Conservation (phyloP, 2,888 invertebrate genomes). For the Capitulum mitella region DNA sequence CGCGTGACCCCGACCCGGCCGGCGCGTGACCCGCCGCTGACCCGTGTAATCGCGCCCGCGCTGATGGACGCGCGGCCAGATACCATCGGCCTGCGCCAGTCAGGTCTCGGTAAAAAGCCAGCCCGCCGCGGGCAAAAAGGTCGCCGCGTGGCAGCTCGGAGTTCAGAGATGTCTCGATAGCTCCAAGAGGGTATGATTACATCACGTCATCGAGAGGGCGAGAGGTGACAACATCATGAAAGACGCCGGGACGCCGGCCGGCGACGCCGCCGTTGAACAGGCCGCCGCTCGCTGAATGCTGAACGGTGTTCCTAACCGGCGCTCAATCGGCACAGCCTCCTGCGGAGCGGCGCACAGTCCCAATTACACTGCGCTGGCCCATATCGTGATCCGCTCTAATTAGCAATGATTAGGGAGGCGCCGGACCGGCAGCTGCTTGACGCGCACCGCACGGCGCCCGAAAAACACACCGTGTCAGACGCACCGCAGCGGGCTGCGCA, state of each 20-base stretch:
- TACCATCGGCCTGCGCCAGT: neutral
- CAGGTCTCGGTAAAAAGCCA: neutral
- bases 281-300: too few relatives aligned
- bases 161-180: neutral
- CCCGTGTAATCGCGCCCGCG: conserved; percentile 3
- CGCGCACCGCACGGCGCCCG: too few relatives aligned
- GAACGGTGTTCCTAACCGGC: too few relatives aligned
- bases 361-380: neutral
- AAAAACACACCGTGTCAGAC: too few relatives aligned
- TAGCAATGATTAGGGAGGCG: conserved; percentile 2
- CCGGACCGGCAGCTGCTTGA: neutral
- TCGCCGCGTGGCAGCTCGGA: neutral
- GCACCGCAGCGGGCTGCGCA: too few relatives aligned
- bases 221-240: neutral
- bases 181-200: neutral
- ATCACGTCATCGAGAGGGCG: neutral
- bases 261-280: too few relatives aligned
- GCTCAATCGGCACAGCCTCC: too few relatives aligned
- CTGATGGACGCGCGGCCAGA: neutral
- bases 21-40: neutral
- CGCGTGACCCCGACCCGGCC: neutral
- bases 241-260: neutral
- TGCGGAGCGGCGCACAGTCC: too few relatives aligned
- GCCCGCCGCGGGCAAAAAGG: neutral
- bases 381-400: neutral